Evolutionary conservation across 1,140 invertebrate species (phyloP).

Genomic region (Hetaerina americana): DNA sequence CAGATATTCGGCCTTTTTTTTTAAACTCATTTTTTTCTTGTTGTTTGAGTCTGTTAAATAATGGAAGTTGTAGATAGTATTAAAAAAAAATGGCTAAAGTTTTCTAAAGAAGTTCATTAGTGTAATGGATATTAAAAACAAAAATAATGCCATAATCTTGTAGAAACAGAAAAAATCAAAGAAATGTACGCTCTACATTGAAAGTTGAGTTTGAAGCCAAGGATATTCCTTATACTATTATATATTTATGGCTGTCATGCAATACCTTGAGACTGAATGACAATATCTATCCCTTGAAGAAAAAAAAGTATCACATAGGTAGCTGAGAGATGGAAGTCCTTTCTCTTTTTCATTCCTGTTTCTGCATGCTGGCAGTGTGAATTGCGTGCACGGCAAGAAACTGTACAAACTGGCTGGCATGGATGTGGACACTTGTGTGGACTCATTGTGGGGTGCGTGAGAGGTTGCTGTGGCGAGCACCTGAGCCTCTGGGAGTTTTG

Average conservation of each 20-base stretch:
- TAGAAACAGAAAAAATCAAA: neutral
- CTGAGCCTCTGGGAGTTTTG: too few species aligned
- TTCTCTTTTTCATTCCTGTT: neutral
- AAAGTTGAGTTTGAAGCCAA: neutral
- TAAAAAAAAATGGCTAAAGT: neutral
- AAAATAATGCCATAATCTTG: neutral
- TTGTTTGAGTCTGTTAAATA: neutral
- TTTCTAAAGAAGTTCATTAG: neutral
- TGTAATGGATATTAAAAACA: neutral
- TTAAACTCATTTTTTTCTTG: neutral
- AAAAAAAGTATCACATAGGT: neutral
- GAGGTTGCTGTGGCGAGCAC: too few species aligned
- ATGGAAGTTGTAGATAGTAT: neutral
- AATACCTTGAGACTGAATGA: neutral
- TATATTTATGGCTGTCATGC: neutral
- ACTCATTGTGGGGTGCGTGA: too few species aligned
- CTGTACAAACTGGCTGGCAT: too few species aligned
- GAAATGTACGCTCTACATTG: neutral
- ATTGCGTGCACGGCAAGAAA: too few species aligned
- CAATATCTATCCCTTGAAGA: neutral
- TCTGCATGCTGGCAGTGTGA: neutral
- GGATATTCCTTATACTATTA: neutral
- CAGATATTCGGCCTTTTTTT: neutral
- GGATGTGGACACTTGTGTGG: too few species aligned
- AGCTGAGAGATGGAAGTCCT: neutral